phyloP scores from a whole-genome alignment of 2,888 invertebrate genomes.

The Drosophila flavopinicola region DNA sequence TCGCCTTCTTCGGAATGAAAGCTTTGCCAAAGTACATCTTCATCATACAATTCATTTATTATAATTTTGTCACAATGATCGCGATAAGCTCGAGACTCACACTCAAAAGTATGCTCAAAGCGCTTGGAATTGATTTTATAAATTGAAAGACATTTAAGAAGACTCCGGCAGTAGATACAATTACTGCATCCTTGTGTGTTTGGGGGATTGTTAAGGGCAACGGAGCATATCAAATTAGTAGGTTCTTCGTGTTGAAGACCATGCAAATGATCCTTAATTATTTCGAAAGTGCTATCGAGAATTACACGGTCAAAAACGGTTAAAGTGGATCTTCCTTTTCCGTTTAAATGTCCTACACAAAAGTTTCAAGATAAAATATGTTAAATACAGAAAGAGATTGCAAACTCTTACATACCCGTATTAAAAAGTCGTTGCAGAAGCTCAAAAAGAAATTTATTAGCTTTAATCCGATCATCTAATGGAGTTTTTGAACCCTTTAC shows the following conservation, averaged over 20 bases:
- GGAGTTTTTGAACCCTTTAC: background rate
- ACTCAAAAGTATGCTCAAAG: background rate
- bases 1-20: conserved; percentile 89
- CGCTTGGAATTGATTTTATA: background rate
- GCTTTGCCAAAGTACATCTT: conserved; percentile 90
- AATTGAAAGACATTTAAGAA: background rate
- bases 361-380: background rate
- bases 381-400: background rate
- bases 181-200: background rate
- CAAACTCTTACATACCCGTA: background rate
- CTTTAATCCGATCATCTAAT: background rate
- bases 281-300: conserved; percentile 2
- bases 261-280: background rate
- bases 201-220: background rate
- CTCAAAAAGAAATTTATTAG: no score
- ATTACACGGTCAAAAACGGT: background rate
- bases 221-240: background rate
- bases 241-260: background rate
- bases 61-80: conserved; percentile 90
- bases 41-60: conserved; percentile 89
- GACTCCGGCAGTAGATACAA: background rate
- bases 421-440: background rate
- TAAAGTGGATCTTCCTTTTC: no score
- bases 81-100: conserved; percentile 62
- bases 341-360: background rate